These are phyloP conservation scores for Matsumyia berberina DNA, from an alignment of 2,888 invertebrate species.

Conservation along the genomic window DNA sequence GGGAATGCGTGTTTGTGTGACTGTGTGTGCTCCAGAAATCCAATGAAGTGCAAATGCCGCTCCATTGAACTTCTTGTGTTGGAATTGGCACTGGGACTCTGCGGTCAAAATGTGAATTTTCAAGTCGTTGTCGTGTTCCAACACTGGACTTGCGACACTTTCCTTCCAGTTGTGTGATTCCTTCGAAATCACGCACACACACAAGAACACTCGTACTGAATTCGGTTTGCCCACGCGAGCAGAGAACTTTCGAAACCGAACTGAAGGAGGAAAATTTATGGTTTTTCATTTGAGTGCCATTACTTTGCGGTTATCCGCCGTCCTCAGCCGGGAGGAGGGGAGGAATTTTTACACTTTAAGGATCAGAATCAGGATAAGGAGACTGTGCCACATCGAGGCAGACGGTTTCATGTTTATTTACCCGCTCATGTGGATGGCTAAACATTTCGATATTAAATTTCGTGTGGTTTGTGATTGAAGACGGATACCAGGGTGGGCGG, in stretches of 20 bases:
- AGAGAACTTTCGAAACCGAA: constrained; percentile 39
- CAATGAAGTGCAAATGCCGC: constrained; percentile 74
- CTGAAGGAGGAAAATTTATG: constrained; percentile 55
- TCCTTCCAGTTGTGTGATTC: constrained; percentile 65
- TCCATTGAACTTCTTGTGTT: constrained; percentile 73
- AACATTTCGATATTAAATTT: constrained; percentile 46
- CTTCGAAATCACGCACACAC: constrained; percentile 15
- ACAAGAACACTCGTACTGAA: constrained; percentile 5
- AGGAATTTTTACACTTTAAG: constrained; percentile 51
- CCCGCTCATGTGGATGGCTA: constrained; percentile 28
- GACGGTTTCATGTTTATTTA: constrained; percentile 59
- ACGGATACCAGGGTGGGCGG: neutral
- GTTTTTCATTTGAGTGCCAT: constrained; percentile 72
- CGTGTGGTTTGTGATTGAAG: constrained; percentile 47
- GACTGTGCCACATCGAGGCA: constrained; percentile 43
- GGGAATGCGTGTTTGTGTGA: constrained; percentile 1
- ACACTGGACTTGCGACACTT: constrained; percentile 58
- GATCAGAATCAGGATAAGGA: constrained; percentile 35
- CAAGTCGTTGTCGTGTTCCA: constrained; percentile 59
- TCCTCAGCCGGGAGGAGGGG: constrained; percentile 18
- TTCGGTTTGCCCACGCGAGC: constrained; percentile 14
- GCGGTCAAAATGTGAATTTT: constrained; percentile 74
- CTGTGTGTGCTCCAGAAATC: constrained; percentile 58
- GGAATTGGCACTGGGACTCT: constrained; percentile 45
- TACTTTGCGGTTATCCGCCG: constrained; percentile 67